A percentile compares a stretch with the other conserved stretches of the same genome.
Evolutionary conservation across 1,140 invertebrate genomes (phyloP).

Genomic region (Eulimnadia texana): DNA sequence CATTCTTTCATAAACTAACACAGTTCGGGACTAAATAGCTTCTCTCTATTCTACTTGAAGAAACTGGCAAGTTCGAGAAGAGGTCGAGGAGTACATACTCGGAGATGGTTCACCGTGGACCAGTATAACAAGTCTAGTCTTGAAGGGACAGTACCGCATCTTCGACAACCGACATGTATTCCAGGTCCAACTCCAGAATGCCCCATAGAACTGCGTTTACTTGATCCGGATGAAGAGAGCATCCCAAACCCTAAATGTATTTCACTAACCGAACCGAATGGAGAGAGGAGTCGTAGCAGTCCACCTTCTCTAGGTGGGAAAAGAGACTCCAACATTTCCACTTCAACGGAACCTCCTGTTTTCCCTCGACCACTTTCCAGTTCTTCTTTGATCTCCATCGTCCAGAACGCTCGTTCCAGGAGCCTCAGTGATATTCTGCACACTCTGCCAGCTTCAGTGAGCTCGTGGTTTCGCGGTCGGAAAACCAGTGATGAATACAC

Average conservation of each 20-base stretch:
- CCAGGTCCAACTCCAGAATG: conserved; percentile 38
- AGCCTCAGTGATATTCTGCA: conserved; percentile 19
- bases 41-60: conserved; percentile 26
- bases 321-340: neutral
- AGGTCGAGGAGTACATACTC: conserved; percentile 30
- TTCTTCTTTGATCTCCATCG: neutral
- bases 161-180: neutral
- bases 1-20: no score
- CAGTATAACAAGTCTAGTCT: neutral
- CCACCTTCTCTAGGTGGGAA: conserved; percentile 6
- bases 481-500: neutral
- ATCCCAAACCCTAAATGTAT: no score
- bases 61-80: conserved; percentile 59
- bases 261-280: neutral
- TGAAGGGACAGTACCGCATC: neutral
- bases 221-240: conserved; percentile 47
- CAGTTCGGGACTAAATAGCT: no score
- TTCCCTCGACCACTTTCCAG: neutral
- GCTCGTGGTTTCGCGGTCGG: neutral
- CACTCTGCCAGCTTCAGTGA: conserved; percentile 9
- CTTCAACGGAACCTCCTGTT: neutral
- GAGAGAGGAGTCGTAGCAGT: conserved; percentile 6
- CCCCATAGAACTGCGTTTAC: conserved; percentile 71
- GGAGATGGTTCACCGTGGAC: conserved; percentile 51
- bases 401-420: conserved; percentile 12